Evolutionary conservation across 92 coral and sea anemone species (phyloP).

Genomic region (Phenganax marumi): DNA sequence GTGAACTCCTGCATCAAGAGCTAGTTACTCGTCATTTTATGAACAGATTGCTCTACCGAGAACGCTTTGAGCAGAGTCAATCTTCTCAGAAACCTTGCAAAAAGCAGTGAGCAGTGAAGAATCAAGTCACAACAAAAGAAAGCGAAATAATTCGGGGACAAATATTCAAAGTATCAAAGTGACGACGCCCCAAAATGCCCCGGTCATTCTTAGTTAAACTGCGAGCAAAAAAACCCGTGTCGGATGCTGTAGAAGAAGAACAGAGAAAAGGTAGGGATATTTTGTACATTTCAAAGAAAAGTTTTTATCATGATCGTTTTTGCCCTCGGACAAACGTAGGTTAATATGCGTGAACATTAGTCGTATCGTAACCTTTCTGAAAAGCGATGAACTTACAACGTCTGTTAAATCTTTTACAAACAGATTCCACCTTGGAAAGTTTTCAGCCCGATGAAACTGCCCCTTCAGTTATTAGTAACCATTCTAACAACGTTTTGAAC

Average conservation of each 20-base stretch:
- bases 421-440: no score
- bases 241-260: background rate
- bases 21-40: no score
- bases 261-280: background rate
- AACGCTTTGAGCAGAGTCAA: background rate
- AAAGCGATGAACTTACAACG: no score
- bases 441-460: background rate
- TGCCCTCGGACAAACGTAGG: background rate
- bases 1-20: no score
- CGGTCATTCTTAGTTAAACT: conserved; percentile 96
- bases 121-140: background rate
- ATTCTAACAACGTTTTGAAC: background rate
- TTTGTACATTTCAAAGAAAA: background rate
- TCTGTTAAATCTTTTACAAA: no score
- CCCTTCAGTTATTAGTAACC: background rate
- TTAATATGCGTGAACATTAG: background rate
- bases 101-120: background rate
- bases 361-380: no score
- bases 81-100: background rate
- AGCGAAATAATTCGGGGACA: background rate
- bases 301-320: no score
- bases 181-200: conserved; percentile 79
- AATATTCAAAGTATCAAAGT: conserved; percentile 40
- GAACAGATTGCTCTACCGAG: background rate
- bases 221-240: conserved; percentile 46